Percentiles rank a stretch among this genome's conserved stretches.
Conservation (phyloP, 2,888 invertebrate genomes). For the Lithophane socia region DNA sequence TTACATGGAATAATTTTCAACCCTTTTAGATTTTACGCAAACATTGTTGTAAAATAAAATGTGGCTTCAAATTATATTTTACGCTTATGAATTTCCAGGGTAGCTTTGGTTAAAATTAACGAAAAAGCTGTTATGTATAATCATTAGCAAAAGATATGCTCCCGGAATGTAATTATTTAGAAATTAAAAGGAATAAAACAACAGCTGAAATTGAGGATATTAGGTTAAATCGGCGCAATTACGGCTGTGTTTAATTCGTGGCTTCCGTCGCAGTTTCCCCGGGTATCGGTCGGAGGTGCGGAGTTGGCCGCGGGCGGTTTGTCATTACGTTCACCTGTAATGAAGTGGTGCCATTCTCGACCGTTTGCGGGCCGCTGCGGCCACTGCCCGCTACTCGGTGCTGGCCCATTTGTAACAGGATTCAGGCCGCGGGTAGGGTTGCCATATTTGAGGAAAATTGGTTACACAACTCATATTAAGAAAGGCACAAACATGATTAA, state of each 20-base stretch:
- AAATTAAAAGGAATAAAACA: constrained; percentile 19
- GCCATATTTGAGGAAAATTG: not conserved
- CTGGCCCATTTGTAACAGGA: constrained; percentile 73
- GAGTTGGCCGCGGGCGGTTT: constrained; percentile 73
- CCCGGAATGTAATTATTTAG: constrained; percentile 15
- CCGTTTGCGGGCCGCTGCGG: constrained; percentile 44
- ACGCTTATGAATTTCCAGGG: not conserved
- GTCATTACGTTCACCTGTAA: constrained; percentile 73
- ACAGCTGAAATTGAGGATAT: constrained; percentile 48
- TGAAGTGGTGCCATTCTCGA: constrained; percentile 72
- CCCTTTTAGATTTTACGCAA: not conserved
- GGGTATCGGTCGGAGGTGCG: constrained; percentile 71
- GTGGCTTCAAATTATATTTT: not conserved
- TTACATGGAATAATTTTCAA: not conserved
- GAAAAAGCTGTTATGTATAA: not conserved
- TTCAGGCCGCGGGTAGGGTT: constrained; percentile 57
- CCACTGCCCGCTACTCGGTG: constrained; percentile 38
- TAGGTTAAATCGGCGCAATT: constrained; percentile 57
- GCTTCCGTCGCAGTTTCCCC: constrained; percentile 66
- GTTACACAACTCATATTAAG: not conserved
- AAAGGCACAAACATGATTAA: not conserved
- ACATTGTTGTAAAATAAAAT: not conserved
- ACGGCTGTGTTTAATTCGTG: constrained; percentile 57
- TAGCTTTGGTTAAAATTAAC: not conserved
- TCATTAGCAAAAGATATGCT: not conserved